Conservation (phyloP, 2,113 vertebrate species). For the Mustelus asterias region DNA sequence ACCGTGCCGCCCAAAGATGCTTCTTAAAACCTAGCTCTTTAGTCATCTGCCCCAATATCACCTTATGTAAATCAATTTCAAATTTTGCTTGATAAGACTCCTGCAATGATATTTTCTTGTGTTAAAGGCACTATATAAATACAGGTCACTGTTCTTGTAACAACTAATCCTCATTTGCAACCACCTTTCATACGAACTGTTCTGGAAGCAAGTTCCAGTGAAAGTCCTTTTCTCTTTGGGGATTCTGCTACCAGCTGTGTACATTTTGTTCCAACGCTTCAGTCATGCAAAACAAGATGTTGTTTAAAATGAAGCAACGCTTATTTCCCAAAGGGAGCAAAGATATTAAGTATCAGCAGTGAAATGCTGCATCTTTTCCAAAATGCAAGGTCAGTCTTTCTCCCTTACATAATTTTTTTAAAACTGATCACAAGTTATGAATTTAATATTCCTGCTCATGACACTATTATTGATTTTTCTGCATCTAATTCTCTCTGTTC, state of each 20-base stretch:
- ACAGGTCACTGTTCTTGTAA: background rate
- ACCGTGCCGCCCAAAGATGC: too few relatives aligned
- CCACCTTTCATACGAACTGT: background rate
- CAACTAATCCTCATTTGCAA: background rate
- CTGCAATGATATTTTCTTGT: background rate
- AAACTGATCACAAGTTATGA: background rate
- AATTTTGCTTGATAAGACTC: background rate
- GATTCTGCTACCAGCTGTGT: background rate
- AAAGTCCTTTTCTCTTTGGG: background rate
- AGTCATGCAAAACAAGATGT: background rate
- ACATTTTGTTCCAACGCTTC: background rate
- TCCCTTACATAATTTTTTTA: background rate
- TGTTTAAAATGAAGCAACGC: background rate
- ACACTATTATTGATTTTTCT: background rate
- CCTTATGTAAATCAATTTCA: background rate
- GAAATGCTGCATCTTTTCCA: slow-evolving; percentile 1
- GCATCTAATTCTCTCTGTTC: background rate
- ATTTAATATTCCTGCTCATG: background rate
- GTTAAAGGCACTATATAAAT: background rate
- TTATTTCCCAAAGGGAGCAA: background rate
- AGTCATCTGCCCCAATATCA: background rate
- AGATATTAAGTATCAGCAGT: background rate
- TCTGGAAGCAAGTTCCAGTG: background rate
- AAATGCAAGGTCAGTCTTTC: background rate
- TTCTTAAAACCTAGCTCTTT: background rate